Base-by-base conservation (phyloP, 2,113 vertebrate species). In the Accipiter virgatus region DNA sequence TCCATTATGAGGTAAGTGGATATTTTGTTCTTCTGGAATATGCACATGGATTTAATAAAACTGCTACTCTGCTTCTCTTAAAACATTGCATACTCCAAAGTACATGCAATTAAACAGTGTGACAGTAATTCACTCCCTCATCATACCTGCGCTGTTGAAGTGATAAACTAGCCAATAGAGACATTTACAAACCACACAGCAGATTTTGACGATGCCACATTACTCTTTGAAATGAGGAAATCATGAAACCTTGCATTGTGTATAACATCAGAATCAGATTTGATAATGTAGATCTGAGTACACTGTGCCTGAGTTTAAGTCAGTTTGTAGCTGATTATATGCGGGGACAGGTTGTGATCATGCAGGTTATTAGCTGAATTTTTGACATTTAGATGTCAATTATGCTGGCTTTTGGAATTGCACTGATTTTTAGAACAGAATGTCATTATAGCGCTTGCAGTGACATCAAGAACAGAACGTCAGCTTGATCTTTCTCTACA, bases 401-500 rank as follows among this genome's bases (percentile, higher is more conserved):
- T 90, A 53, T 70, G 29, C 71, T 73, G 89, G 78, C 53, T 91
- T 91, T 93, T 62, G 38, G 83, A 95, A 58, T 11, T 80, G 70
- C 74, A 93, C 91, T 75, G 66, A 90, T 94, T 95, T 95, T 94
- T 80, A 86, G 61, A 95, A 85, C 91, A 91, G 86, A 95, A 95
- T 95, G 95, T 93, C 38, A 19, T 90, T 91, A 73, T 48, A 95
- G 55, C 1, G 1, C 85, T 93, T 93, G 42, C 89, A 88, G 71
- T 83, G 91, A 85, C 86, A 94, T 80, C 84, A 93, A 87, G 95
- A 95, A 95, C 89, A 94, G 91, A 96, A 94, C 91, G 95, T 94
- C 87, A 88, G 62, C 75, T 93, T 95, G 86, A 88, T 96, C 82
- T 81, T 97, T 81, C 79, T 90, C 87, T 93, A 90, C 81, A 96